A percentile compares a stretch with the other conserved stretches of the same genome.
These are phyloP conservation scores for Mercenaria mercenaria DNA, from an alignment of 1,140 invertebrate species.

Conservation along the genomic window DNA sequence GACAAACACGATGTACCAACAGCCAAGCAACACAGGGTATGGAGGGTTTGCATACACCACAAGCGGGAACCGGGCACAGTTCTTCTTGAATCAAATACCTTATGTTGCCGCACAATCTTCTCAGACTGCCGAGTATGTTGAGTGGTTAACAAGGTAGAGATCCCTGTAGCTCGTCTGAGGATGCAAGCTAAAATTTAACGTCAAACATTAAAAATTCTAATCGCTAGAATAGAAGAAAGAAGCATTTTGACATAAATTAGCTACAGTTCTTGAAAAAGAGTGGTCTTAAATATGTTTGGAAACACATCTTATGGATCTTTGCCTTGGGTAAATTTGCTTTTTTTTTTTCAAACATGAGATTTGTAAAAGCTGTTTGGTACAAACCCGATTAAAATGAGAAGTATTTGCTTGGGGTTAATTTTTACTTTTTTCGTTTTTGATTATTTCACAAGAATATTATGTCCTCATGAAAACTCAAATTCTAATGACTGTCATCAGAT, in stretches of 20 bases:
- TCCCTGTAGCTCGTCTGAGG: constrained; percentile 53
- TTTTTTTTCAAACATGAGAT: no score
- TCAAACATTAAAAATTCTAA: not conserved
- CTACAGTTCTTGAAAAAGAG: no score
- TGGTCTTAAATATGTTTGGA: no score
- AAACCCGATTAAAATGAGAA: no score
- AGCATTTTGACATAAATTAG: not conserved
- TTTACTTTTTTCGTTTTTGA: no score
- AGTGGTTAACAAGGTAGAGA: constrained; percentile 80
- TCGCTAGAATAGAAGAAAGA: no score
- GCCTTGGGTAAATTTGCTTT: not conserved
- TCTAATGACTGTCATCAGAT: no score
- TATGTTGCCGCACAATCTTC: constrained; percentile 74
- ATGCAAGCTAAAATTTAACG: not conserved
- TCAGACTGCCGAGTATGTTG: constrained; percentile 81
- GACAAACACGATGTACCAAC: constrained; percentile 75
- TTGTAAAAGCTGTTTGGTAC: no score
- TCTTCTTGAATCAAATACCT: constrained; percentile 79
- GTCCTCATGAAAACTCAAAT: no score
- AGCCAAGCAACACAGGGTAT: constrained; percentile 60
- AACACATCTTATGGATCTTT: constrained; percentile 58
- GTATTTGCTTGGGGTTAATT: no score
- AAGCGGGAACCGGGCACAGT: constrained; percentile 71
- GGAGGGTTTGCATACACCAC: constrained; percentile 69
- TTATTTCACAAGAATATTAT: no score